phyloP scores from a whole-genome alignment of 2,113 vertebrate species.

The Silurus glanis region DNA sequence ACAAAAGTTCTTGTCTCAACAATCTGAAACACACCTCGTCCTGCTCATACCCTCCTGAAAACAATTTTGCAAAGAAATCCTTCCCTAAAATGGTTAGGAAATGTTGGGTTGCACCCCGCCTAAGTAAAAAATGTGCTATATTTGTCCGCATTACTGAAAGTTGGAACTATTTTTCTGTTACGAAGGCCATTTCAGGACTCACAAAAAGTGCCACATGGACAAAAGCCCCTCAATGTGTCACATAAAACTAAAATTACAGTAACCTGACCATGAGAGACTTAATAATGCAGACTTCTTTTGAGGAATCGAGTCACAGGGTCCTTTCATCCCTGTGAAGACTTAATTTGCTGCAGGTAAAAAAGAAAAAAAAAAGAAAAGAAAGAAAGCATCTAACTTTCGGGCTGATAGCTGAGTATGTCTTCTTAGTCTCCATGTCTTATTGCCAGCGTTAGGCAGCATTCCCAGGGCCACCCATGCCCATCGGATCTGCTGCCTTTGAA shows the following conservation, averaged over 20 bases:
- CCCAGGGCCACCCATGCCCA: slow-evolving; percentile 48
- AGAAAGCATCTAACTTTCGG: slow-evolving; percentile 39
- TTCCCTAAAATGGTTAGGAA: slow-evolving; percentile 90
- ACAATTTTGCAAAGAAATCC: slow-evolving; percentile 67
- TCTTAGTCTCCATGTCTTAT: slow-evolving; percentile 12
- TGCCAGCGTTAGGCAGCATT: slow-evolving; percentile 45
- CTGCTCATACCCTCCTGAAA: slow-evolving; percentile 51
- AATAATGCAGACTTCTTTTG: slow-evolving; percentile 34
- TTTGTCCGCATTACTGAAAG: slow-evolving; percentile 80
- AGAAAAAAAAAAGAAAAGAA: not conserved
- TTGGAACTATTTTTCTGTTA: slow-evolving; percentile 74
- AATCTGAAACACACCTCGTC: slow-evolving; percentile 9
- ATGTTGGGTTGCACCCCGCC: slow-evolving; percentile 72
- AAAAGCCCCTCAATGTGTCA: slow-evolving; percentile 67
- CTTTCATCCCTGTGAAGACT: slow-evolving; percentile 46
- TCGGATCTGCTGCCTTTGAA: slow-evolving; percentile 53
- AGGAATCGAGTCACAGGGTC: slow-evolving; percentile 17
- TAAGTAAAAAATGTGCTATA: slow-evolving; percentile 79
- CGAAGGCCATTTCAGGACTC: slow-evolving; percentile 42
- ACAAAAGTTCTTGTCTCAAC: not conserved
- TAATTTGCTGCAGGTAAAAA: slow-evolving; percentile 43
- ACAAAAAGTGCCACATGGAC: slow-evolving; percentile 49
- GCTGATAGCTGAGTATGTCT: slow-evolving; percentile 30
- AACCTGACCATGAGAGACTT: slow-evolving; percentile 49
- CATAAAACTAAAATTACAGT: slow-evolving; percentile 49